These are phyloP conservation scores for Spisula subtruncata DNA, from an alignment of 2,888 invertebrate species.

Conservation along the genomic window DNA sequence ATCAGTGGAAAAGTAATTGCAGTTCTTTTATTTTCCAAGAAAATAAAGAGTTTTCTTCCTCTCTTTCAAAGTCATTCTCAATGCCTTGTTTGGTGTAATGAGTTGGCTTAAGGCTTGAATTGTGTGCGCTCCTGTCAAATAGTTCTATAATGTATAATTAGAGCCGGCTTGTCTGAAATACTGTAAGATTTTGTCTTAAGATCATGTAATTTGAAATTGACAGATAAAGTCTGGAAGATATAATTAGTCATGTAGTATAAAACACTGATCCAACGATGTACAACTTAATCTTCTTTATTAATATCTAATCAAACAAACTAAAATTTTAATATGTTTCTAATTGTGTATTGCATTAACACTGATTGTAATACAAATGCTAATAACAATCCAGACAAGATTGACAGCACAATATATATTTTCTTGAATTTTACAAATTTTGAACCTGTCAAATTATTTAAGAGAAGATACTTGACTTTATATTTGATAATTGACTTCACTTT, in stretches of 20 bases:
- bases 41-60: background rate
- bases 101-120: conserved; percentile 21
- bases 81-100: conserved; percentile 15
- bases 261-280: background rate
- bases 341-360: background rate
- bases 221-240: background rate
- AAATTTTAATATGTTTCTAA: background rate
- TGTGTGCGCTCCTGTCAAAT: conserved; percentile 19
- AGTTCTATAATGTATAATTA: conserved; percentile 11
- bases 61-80: conserved; percentile 27
- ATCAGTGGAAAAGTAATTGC: conserved; percentile 29
- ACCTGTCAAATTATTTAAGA: too few relatives aligned
- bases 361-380: too few relatives aligned
- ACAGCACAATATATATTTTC: too few relatives aligned
- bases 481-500: too few relatives aligned
- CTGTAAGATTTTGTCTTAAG: background rate
- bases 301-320: background rate
- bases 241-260: background rate
- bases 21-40: conserved; percentile 27
- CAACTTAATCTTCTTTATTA: background rate
- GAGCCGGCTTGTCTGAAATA: background rate
- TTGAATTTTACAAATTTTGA: too few relatives aligned
- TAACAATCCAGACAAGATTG: too few relatives aligned
- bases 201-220: conserved; percentile 11
- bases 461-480: too few relatives aligned